Evolutionary conservation across 1,140 invertebrate genomes (phyloP).

Genomic region (Trissolcus basalis): DNA sequence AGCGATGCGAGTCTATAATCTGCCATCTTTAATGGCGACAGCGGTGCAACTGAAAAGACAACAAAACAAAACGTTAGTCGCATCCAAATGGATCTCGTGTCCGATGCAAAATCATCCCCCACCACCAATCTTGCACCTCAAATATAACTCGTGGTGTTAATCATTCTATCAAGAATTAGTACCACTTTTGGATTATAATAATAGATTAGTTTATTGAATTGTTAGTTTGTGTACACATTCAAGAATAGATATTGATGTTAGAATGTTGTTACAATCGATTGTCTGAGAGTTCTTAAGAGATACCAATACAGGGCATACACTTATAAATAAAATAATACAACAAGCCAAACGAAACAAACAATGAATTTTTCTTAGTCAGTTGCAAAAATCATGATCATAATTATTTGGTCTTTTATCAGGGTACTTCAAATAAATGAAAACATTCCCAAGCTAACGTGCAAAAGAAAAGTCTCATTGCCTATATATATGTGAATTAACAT

Average conservation of each 20-base stretch:
- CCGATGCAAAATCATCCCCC: background rate
- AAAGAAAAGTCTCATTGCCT: conserved; percentile 60
- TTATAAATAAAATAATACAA: conserved; percentile 21
- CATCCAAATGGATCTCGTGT: background rate
- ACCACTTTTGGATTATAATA: no score
- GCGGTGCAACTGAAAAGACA: conserved; percentile 80
- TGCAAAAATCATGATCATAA: conserved; percentile 12
- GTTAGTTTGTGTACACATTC: no score
- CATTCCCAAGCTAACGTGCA: conserved; percentile 69
- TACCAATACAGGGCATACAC: conserved; percentile 41
- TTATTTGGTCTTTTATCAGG: conserved; percentile 22
- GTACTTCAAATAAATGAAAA: conserved; percentile 39
- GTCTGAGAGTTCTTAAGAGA: conserved; percentile 18
- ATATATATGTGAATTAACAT: conserved; percentile 60
- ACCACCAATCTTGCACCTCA: no score
- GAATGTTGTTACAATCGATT: conserved; percentile 1
- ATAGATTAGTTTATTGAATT: no score
- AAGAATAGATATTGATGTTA: background rate
- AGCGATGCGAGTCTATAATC: conserved; percentile 79
- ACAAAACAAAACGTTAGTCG: conserved; percentile 44
- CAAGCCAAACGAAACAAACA: conserved; percentile 14
- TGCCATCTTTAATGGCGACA: conserved; percentile 83
- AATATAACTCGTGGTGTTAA: no score
- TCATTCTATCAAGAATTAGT: no score
- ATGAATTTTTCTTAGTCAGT: background rate